These are phyloP conservation scores for Musca vetustissima DNA, from an alignment of 1,140 invertebrate species.

Conservation along the genomic window DNA sequence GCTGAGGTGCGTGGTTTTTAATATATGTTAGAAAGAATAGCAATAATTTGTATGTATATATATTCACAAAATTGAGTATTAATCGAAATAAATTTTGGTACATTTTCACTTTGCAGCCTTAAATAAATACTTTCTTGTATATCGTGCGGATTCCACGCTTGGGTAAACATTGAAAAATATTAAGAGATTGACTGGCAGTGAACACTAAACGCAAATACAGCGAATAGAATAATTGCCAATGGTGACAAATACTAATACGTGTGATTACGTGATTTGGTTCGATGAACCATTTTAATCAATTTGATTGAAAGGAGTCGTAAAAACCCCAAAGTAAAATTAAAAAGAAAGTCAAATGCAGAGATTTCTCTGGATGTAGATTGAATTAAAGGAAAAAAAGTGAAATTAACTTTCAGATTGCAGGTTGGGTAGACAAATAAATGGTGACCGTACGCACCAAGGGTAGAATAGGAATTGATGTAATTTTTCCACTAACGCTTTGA, in stretches of 20 bases:
- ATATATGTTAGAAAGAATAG: too few species aligned
- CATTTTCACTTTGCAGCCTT: too few species aligned
- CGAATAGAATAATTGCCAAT: conserved; percentile 68
- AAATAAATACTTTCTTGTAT: conserved; percentile 54
- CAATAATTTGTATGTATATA: too few species aligned
- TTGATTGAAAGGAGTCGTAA: conserved; percentile 33
- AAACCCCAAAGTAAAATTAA: not conserved
- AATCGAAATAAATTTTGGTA: too few species aligned
- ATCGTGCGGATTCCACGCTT: conserved; percentile 60
- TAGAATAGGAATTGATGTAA: conserved; percentile 61
- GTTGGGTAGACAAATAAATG: too few species aligned
- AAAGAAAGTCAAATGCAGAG: not conserved
- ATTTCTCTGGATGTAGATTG: not conserved
- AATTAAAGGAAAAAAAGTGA: not conserved
- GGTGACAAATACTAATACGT: conserved; percentile 70
- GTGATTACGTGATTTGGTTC: conserved; percentile 65
- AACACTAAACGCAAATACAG: conserved; percentile 61
- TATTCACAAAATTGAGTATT: too few species aligned
- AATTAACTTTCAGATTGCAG: too few species aligned
- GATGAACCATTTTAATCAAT: conserved; percentile 39
- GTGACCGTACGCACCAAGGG: conserved; percentile 51
- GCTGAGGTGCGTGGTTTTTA: too few species aligned
- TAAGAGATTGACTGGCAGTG: conserved; percentile 60
- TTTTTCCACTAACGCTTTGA: conserved; percentile 87
- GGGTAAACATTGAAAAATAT: conserved; percentile 59